Base-by-base conservation (phyloP, 2,113 vertebrate species). In the Marmota flaviventris region DNA sequence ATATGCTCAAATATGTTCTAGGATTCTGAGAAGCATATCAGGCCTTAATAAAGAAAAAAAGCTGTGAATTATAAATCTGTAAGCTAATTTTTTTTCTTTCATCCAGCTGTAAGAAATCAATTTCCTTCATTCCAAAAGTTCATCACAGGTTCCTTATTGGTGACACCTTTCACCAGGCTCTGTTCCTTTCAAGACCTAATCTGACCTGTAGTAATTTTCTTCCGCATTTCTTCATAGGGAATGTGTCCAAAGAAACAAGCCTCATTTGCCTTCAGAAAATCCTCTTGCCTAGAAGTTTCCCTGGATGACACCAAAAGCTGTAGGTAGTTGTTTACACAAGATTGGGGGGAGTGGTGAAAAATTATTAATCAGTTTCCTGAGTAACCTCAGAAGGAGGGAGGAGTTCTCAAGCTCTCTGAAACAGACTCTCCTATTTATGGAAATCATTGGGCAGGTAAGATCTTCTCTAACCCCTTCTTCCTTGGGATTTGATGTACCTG, bases 41-140 rank as follows among this genome's bases (percentile, higher is more conserved):
- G 73, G 34, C 27, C 29, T 72, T n/a, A 42, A 45, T 45, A 73
- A 86, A 5, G 11, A 56, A 58, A 42, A 67, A 72, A 11, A 69
- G 8, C 29, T 24, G 63, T 75, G 96, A 96, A 96, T 96, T 94
- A 61, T 96, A 84, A 42, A 93, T 67, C 5, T 67, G 3, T 37
- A 72, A 95, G 87, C 58, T 51, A 77, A 61, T 27, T 39, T 48
- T 12, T 12, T 69, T 53, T 61, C 58, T 76, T n/a, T 85, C 37
- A 39, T 2, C 0, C 17, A 61, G 25, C 24, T 22, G 0, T 73
- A 27, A 65, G n/a, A 94, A 72, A 37, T 82, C 27, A 51, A 5
- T 76, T 87, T 53, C 70, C 37, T 70, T 92, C 56, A 42, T 16
- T 56, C 51, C 3, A 6, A 45, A 91, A 17, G 58, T 53, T 79